These are phyloP conservation scores for Drosophila sp. DNA, from an alignment of 1,140 invertebrate species.

Conservation along the genomic window DNA sequence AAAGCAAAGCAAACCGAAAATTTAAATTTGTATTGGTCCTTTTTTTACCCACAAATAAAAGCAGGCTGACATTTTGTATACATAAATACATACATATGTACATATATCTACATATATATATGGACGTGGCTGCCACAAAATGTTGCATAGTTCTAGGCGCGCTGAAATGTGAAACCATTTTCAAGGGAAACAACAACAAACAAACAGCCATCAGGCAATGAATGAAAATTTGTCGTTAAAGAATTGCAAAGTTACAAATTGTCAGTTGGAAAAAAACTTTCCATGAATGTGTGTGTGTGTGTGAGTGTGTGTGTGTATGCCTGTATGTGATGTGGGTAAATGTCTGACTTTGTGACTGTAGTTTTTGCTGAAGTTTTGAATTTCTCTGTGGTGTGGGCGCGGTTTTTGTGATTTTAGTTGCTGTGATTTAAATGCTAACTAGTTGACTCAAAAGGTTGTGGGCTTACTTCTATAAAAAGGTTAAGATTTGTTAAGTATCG, in stretches of 20 bases:
- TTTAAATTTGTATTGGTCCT: slow-evolving; percentile 16
- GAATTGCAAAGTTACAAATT: slow-evolving; percentile 19
- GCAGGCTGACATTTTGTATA: slow-evolving; percentile 10
- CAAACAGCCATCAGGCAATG: slow-evolving; percentile 7
- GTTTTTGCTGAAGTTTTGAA: slow-evolving; percentile 8
- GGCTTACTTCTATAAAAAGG: background rate
- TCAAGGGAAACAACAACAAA: slow-evolving; percentile 11
- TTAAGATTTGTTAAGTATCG: background rate
- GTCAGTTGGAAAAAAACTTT: slow-evolving; percentile 1
- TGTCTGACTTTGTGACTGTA: slow-evolving; percentile 30
- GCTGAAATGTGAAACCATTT: slow-evolving; percentile 21
- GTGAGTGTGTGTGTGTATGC: slow-evolving; percentile 17
- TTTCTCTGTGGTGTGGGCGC: slow-evolving; percentile 4
- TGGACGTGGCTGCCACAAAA: background rate
- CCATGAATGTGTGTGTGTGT: background rate
- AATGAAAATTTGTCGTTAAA: slow-evolving; percentile 17
- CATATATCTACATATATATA: background rate
- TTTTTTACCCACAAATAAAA: slow-evolving; percentile 15
- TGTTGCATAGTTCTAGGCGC: slow-evolving; percentile 10
- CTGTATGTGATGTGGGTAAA: slow-evolving; percentile 32
- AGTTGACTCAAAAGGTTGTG: background rate
- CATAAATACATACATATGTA: background rate
- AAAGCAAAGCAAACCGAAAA: slow-evolving; percentile 9
- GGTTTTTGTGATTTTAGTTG: slow-evolving; percentile 5
- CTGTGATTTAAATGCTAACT: slow-evolving; percentile 13